phyloP scores from a whole-genome alignment of 2,888 invertebrate genomes.

The Vandiemenella viatica region DNA sequence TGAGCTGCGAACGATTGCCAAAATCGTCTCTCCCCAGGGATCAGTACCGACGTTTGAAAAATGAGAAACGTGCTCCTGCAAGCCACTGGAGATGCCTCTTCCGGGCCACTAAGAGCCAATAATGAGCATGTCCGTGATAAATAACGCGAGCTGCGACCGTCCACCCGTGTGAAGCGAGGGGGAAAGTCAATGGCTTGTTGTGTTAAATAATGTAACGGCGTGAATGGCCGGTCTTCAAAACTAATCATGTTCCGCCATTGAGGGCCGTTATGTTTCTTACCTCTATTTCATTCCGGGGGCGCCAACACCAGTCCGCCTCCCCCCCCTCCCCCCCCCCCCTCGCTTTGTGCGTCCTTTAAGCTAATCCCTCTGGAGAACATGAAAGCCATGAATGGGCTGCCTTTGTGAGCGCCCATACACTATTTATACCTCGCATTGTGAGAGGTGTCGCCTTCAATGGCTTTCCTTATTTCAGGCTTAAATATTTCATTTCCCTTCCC shows the following conservation, averaged over 20 bases:
- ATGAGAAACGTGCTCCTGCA: no score
- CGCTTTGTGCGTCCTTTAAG: constrained; percentile 15
- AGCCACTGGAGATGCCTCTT: no score
- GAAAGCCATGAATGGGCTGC: constrained; percentile 10
- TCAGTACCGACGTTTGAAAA: no score
- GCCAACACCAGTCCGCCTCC: neutral
- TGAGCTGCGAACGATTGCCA: no score
- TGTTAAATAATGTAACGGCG: no score
- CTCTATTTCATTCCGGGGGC: constrained; percentile 13
- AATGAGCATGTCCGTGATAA: neutral
- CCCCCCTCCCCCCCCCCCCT: neutral
- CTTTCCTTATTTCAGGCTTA: constrained; percentile 17
- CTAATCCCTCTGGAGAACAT: constrained; percentile 14
- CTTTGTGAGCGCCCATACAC: constrained; percentile 15
- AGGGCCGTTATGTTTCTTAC: constrained; percentile 16
- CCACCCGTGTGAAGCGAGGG: no score
- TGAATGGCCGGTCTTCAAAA: no score
- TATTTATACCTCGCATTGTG: constrained; percentile 16
- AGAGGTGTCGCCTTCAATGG: constrained; percentile 16
- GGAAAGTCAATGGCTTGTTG: no score
- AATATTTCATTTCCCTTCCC: constrained; percentile 16
- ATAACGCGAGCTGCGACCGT: no score
- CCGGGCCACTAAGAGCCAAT: neutral
- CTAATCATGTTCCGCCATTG: constrained; percentile 17
- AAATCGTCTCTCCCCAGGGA: no score